Evolutionary conservation across 35 echinoderm and acorn worm species (phyloP).

Genomic region (Anneissia japonica): DNA sequence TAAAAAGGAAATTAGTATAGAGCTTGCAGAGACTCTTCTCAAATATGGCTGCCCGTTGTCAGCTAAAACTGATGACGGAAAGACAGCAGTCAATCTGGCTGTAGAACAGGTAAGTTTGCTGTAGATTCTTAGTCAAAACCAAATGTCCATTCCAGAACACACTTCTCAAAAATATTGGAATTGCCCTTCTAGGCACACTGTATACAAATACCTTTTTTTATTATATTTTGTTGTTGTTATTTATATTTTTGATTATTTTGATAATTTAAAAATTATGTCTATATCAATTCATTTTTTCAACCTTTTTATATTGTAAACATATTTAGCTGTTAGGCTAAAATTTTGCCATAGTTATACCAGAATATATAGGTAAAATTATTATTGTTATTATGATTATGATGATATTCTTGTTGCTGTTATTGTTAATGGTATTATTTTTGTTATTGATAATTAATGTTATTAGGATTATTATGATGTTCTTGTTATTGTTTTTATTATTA

Average conservation of each 20-base stretch:
- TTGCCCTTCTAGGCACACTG: background rate
- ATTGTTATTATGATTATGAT: too few species aligned
- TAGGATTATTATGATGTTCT: too few species aligned
- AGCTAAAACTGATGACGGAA: constrained; percentile 39
- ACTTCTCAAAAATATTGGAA: background rate
- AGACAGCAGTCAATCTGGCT: constrained; percentile 69
- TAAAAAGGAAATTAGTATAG: constrained; percentile 54
- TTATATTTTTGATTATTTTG: background rate
- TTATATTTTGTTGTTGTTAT: background rate
- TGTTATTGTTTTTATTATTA: too few species aligned
- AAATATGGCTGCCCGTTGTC: constrained; percentile 61
- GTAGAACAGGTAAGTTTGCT: constrained; percentile 60
- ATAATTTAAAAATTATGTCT: too few species aligned
- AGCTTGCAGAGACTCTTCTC: constrained; percentile 70
- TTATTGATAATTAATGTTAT: too few species aligned
- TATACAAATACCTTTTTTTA: background rate
- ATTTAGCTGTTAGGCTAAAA: too few species aligned
- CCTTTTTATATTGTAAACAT: too few species aligned
- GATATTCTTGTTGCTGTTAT: too few species aligned
- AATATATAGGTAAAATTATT: too few species aligned
- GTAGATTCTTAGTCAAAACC: background rate
- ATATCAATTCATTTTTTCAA: too few species aligned
- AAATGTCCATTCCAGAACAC: background rate
- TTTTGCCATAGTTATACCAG: too few species aligned
- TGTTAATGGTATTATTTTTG: too few species aligned